These are phyloP conservation scores for Camelus bactrianus DNA, from an alignment of 2,113 vertebrate genomes.

Conservation along the genomic window DNA sequence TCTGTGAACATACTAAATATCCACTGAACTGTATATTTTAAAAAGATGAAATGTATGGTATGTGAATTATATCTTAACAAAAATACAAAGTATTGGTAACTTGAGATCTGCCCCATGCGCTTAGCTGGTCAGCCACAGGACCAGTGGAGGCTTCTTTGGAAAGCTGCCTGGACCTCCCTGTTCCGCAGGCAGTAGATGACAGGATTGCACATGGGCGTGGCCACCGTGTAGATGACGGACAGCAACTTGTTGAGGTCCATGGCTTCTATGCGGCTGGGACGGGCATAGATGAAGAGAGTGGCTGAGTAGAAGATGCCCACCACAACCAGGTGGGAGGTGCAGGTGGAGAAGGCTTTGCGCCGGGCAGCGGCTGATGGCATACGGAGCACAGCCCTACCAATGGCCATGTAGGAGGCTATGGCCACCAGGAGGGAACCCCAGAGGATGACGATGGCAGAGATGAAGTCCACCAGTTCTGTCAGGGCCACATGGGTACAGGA, in stretches of 20 bases:
- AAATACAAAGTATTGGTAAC: neutral
- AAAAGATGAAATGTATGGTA: neutral
- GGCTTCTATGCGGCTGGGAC: slow-evolving; percentile 58
- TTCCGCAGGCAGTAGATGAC: slow-evolving; percentile 81
- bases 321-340: slow-evolving; percentile 77
- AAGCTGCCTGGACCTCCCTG: slow-evolving; percentile 68
- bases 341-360: slow-evolving; percentile 81
- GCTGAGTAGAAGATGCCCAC: slow-evolving; percentile 80
- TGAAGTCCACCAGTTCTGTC: slow-evolving; percentile 78
- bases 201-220: slow-evolving; percentile 69
- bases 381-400: slow-evolving; percentile 33
- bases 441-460: slow-evolving; percentile 68
- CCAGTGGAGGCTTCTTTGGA: neutral
- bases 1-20: neutral
- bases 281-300: slow-evolving; percentile 80
- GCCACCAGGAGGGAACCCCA: slow-evolving; percentile 56
- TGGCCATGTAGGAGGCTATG: slow-evolving; percentile 72
- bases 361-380: slow-evolving; percentile 2
- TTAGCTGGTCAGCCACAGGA: neutral
- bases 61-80: neutral
- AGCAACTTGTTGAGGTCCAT: slow-evolving; percentile 72
- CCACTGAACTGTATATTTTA: neutral
- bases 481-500: slow-evolving; percentile 67
- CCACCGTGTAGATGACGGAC: slow-evolving; percentile 74
- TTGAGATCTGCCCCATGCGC: neutral